A percentile compares a stretch with the other conserved stretches of the same genome.
These are phyloP conservation scores for Caenorhabditis macrosperma DNA, from an alignment of 2,888 invertebrate genomes.

Conservation along the genomic window DNA sequence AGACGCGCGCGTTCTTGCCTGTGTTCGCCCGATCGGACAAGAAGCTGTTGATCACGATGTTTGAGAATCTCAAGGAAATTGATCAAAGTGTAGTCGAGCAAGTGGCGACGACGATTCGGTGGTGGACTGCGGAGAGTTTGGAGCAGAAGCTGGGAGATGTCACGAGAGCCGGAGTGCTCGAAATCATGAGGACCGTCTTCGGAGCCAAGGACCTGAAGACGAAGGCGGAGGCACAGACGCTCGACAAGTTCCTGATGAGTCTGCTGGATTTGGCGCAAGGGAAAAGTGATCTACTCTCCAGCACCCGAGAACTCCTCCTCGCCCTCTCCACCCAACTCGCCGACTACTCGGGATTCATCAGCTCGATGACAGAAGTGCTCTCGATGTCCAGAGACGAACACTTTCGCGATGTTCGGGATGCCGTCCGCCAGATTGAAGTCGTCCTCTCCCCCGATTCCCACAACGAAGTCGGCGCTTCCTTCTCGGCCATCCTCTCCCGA, in stretches of 20 bases:
- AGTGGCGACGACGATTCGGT: neutral
- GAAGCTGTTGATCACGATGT: neutral
- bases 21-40: neutral
- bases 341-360: neutral
- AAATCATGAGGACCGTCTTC: neutral
- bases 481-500: neutral
- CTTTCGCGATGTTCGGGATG: slow-evolving; percentile 5
- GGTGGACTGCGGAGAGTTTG: neutral
- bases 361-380: neutral
- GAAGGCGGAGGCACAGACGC: neutral
- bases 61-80: neutral
- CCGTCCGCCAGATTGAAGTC: neutral
- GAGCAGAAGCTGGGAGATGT: neutral
- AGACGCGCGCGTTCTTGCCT: neutral
- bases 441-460: neutral
- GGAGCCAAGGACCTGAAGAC: neutral
- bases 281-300: too few species aligned
- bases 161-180: neutral
- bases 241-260: neutral
- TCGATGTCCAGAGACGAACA: neutral
- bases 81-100: neutral
- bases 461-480: neutral
- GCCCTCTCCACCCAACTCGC: neutral
- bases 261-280: neutral
- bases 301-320: neutral